A percentile compares a stretch with the other conserved stretches of the same genome.
Evolutionary conservation across 2,113 vertebrate genomes (phyloP).

Genomic region (Tretioscincus oriximinensis): DNA sequence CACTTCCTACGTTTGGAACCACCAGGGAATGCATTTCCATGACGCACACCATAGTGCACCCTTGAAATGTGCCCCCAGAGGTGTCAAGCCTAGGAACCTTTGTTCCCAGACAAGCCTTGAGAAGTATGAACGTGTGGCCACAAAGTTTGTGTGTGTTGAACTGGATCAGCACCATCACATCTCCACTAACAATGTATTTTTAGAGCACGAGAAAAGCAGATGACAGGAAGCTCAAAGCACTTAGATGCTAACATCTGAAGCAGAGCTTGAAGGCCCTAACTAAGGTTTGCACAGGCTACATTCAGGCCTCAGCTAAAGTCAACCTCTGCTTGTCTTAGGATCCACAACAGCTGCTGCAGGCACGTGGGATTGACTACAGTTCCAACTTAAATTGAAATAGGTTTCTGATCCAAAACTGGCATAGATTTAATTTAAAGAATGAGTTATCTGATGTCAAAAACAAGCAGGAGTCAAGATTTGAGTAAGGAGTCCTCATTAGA

Average conservation of each 20-base stretch:
- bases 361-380: not conserved
- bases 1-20: no score
- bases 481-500: not conserved
- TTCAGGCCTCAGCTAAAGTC: not conserved
- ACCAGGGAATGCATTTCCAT: no score
- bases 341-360: not conserved
- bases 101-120: no score
- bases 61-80: no score
- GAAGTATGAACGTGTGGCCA: no score
- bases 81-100: no score
- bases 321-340: not conserved
- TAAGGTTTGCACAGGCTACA: no score
- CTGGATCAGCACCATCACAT: no score
- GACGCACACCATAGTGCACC: no score
- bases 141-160: no score
- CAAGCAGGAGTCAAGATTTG: not conserved
- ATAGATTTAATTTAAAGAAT: not conserved
- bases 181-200: not conserved
- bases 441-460: not conserved
- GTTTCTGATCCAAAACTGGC: not conserved
- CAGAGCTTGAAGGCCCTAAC: not conserved
- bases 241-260: not conserved
- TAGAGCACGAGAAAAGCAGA: not conserved
- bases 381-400: not conserved
- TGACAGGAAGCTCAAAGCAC: not conserved